These are phyloP conservation scores for Halictus quadricinctus DNA, from an alignment of 2,888 invertebrate species.

Conservation along the genomic window DNA sequence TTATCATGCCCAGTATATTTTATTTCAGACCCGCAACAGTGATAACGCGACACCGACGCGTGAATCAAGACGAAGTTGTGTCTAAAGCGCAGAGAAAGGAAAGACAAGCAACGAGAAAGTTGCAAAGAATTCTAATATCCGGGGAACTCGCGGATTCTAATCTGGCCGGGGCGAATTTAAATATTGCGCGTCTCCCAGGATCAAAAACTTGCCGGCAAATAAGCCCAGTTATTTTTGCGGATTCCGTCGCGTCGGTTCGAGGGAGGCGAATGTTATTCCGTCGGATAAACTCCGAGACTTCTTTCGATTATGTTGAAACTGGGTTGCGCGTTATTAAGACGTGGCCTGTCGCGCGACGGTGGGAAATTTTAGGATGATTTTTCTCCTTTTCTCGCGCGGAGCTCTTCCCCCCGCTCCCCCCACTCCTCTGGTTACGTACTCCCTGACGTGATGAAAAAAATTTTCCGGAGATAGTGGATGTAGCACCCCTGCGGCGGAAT, in stretches of 20 bases:
- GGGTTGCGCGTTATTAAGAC: constrained; percentile 49
- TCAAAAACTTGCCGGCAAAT: constrained; percentile 11
- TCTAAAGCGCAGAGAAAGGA: not conserved
- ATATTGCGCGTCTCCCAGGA: not conserved
- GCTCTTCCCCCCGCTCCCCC: not conserved
- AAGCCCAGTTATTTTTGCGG: not conserved
- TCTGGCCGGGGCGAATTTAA: not conserved
- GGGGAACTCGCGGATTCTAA: constrained; percentile 3
- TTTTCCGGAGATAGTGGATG: constrained; percentile 52
- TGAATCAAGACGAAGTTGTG: not conserved
- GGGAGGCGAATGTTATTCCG: constrained; percentile 4
- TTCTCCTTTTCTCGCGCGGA: constrained; percentile 18
- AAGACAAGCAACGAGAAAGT: not conserved
- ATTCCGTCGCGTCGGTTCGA: not conserved
- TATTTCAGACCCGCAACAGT: not conserved
- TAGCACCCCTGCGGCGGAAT: constrained; percentile 60
- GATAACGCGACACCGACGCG: not conserved
- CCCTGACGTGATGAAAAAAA: constrained; percentile 43
- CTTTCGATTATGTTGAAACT: constrained; percentile 34
- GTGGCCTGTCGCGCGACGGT: constrained; percentile 31
- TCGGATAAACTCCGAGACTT: constrained; percentile 11
- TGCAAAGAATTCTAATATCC: not conserved
- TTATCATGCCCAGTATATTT: too few relatives aligned
- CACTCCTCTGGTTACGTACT: constrained; percentile 18
- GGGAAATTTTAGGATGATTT: constrained; percentile 37